Evolutionary conservation across 2,888 invertebrate species (phyloP).

Genomic region (Eupeodes luniger): DNA sequence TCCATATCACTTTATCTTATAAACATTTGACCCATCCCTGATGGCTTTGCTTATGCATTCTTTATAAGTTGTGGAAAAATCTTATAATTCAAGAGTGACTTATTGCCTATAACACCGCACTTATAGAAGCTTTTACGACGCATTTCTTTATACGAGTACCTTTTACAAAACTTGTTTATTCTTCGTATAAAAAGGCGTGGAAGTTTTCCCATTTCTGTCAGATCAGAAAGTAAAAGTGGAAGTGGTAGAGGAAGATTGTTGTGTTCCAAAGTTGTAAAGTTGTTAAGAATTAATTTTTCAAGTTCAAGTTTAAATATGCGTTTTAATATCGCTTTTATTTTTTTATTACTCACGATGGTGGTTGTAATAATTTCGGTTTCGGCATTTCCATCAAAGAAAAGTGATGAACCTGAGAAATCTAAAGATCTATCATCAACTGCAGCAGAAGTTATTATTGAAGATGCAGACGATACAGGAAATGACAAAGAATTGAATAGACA

Average conservation of each 20-base stretch:
- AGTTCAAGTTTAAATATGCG: background rate
- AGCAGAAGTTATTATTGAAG: background rate
- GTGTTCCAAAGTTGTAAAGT: background rate
- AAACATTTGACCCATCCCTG: no score
- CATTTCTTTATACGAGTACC: background rate
- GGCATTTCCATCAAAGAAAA: background rate
- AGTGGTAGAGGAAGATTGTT: background rate
- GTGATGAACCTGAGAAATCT: background rate
- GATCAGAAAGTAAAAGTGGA: background rate
- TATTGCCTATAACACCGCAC: background rate
- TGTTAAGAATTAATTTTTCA: background rate
- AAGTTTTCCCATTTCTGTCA: background rate
- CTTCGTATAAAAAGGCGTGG: slow-evolving; percentile 4
- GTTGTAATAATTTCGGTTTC: background rate
- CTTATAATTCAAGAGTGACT: no score
- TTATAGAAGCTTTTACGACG: background rate
- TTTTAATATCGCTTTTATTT: background rate
- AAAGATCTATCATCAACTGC: background rate
- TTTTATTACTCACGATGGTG: background rate
- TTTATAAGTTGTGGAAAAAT: no score
- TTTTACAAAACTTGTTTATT: background rate
- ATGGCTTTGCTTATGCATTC: no score
- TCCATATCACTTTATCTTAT: no score
- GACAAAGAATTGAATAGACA: background rate
- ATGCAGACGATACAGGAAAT: background rate